A percentile compares a stretch with the other conserved stretches of the same genome.
phyloP scores from a whole-genome alignment of 2,888 invertebrate species.

The Boloria selene region DNA sequence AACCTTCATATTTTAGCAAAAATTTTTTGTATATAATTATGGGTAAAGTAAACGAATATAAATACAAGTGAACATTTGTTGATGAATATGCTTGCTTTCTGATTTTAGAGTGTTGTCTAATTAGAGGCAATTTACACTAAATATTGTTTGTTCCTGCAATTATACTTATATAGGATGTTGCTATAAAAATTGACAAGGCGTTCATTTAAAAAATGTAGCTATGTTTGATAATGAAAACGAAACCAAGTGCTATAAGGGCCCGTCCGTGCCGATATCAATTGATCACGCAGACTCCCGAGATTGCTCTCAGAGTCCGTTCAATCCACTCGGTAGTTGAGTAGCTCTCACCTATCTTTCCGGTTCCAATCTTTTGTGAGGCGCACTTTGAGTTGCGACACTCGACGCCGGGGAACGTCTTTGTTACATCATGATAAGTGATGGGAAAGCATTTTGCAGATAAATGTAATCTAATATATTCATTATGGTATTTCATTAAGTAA shows the following conservation, averaged over 20 bases:
- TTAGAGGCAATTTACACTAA: too few species aligned
- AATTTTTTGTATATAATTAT: too few species aligned
- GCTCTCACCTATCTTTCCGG: slow-evolving; percentile 76
- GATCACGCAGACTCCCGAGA: slow-evolving; percentile 72
- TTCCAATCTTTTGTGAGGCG: slow-evolving; percentile 75
- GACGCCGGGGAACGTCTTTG: slow-evolving; percentile 70
- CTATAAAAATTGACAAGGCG: slow-evolving; percentile 29
- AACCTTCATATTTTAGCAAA: too few species aligned
- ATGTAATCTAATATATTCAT: slow-evolving; percentile 35
- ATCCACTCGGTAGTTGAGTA: slow-evolving; percentile 63
- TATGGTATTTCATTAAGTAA: slow-evolving; percentile 14
- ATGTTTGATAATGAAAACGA: slow-evolving; percentile 50
- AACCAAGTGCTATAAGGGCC: slow-evolving; percentile 52
- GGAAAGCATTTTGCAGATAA: slow-evolving; percentile 41
- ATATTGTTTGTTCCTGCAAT: slow-evolving; percentile 1
- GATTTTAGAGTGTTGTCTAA: background rate
- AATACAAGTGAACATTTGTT: background rate
- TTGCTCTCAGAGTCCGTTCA: slow-evolving; percentile 63
- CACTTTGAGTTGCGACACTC: slow-evolving; percentile 66
- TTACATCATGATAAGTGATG: slow-evolving; percentile 69
- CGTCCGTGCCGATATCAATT: slow-evolving; percentile 72
- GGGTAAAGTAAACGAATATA: too few species aligned
- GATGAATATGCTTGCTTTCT: background rate
- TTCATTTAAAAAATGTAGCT: slow-evolving; percentile 39
- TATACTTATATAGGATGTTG: slow-evolving; percentile 17